Percentiles rank a stretch among this genome's conserved stretches.
Evolutionary conservation across 2,888 invertebrate species (phyloP).

Genomic region (Epsilonema sp.): DNA sequence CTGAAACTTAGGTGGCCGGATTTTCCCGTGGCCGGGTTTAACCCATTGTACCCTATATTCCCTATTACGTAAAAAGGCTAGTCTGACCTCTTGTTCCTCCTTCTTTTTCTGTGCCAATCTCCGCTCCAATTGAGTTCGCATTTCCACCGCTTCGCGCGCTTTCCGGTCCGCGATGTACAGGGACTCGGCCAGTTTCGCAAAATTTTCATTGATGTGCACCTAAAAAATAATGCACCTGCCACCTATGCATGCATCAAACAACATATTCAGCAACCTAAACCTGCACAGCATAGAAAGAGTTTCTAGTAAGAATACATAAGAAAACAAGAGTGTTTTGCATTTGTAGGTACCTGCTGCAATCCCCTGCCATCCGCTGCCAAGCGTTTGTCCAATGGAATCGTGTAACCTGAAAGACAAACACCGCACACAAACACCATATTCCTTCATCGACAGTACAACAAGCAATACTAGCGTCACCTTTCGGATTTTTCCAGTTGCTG

Average conservation of each 20-base stretch:
- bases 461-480: slow-evolving; percentile 45
- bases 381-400: slow-evolving; percentile 89
- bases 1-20: too few species aligned
- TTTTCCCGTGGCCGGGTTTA: too few species aligned
- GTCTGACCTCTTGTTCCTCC: slow-evolving; percentile 53
- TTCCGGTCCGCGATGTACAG: slow-evolving; percentile 91
- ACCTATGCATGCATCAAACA: background rate
- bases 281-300: background rate
- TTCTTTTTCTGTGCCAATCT: slow-evolving; percentile 92
- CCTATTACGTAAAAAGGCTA: too few species aligned
- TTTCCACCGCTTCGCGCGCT: slow-evolving; percentile 90
- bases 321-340: too few species aligned
- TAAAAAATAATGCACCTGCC: slow-evolving; percentile 34
- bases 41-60: too few species aligned
- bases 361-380: slow-evolving; percentile 94
- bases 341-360: slow-evolving; percentile 47
- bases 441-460: too few species aligned
- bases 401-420: slow-evolving; percentile 65
- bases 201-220: slow-evolving; percentile 95
- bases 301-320: background rate
- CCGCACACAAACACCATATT: too few species aligned
- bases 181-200: slow-evolving; percentile 90
- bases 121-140: slow-evolving; percentile 80
- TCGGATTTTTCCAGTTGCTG: slow-evolving; percentile 98
- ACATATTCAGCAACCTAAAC: background rate